These are phyloP conservation scores for Leptopterna dolabrata DNA, from an alignment of 2,888 invertebrate species.

Conservation along the genomic window DNA sequence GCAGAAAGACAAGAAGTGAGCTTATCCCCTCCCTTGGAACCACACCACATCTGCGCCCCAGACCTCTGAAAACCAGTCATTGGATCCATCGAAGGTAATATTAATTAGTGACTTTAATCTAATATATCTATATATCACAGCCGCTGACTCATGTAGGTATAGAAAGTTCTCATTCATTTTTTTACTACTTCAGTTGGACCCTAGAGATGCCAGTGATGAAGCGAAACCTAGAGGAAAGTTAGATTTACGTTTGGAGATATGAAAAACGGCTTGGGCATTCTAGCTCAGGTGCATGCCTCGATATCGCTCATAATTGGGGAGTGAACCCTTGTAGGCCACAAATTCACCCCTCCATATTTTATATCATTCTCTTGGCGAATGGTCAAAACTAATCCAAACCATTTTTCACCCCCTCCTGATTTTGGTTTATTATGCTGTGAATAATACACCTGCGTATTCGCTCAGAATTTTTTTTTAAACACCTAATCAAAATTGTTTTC, in stretches of 20 bases:
- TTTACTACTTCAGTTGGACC: neutral
- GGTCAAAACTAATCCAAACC: too few relatives aligned
- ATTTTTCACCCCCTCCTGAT: too few relatives aligned
- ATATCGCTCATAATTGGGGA: neutral
- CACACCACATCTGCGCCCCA: neutral
- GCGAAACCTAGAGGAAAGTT: neutral
- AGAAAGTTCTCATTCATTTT: neutral
- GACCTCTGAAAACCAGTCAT: neutral
- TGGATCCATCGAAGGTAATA: neutral
- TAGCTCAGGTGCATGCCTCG: neutral
- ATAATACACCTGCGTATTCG: too few relatives aligned
- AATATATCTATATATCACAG: constrained; percentile 27
- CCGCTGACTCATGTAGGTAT: constrained; percentile 1
- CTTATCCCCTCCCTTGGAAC: neutral
- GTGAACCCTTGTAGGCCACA: neutral
- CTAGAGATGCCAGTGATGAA: neutral
- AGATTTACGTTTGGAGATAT: neutral
- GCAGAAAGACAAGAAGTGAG: constrained; percentile 27
- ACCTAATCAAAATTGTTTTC: too few relatives aligned
- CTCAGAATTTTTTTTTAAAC: too few relatives aligned
- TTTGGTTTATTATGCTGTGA: too few relatives aligned
- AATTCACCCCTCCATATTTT: too few relatives aligned
- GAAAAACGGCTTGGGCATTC: neutral
- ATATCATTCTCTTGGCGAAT: too few relatives aligned
- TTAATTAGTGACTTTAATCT: constrained; percentile 15